Evolutionary conservation across 2,113 vertebrate species (phyloP), one percentile per base, ranked within the genome.

Genomic region (Entelurus aequoreus): DNA sequence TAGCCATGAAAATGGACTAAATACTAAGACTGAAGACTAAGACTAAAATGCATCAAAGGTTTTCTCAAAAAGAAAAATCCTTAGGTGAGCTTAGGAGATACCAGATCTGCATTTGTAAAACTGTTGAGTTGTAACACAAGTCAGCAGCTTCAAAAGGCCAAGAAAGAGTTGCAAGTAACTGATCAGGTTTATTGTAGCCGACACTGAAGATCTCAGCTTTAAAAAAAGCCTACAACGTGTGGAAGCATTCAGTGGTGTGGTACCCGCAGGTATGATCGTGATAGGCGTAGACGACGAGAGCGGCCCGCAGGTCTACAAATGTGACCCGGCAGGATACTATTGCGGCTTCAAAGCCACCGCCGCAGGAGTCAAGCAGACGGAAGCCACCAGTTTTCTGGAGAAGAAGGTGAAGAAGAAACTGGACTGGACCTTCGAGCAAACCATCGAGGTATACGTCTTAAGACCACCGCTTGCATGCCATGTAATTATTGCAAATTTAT

Each of bases 361-460:
- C 16, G 94, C 96, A 1, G 97, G 97, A 42, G 95, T 98, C 62
- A 99, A 99, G 86, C 96, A 99, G 77, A 99, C 97, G 6, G 97
- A 99, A 80, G 96, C 97, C 61, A 99, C 95, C 84, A 98, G 97
- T 87, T 99, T 99, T 87, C 92, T 99, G 82, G 97, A 99, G 90
- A 99, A 99, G 89, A 99, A 99, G 90, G 93, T 98, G 69, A 99
- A 98, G 92, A 98, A 99, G 93, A 99, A 99, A 90, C 90, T 95
- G 80, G 97, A 99, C 60, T 98, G 96, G 97, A 96, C 93, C 5
- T 99, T 94, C 49, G 93, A 94, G 74, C 94, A 99, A 83, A 99
- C 94, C 10, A 90, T 98, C 48, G 96, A 98, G 94, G 97, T 97
- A 90, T 69, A 76, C n/a, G 12, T 13, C 21, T 3, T 3, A 8